Evolutionary conservation across 2,113 vertebrate genomes (phyloP).

Genomic region (Mustelus asterias): DNA sequence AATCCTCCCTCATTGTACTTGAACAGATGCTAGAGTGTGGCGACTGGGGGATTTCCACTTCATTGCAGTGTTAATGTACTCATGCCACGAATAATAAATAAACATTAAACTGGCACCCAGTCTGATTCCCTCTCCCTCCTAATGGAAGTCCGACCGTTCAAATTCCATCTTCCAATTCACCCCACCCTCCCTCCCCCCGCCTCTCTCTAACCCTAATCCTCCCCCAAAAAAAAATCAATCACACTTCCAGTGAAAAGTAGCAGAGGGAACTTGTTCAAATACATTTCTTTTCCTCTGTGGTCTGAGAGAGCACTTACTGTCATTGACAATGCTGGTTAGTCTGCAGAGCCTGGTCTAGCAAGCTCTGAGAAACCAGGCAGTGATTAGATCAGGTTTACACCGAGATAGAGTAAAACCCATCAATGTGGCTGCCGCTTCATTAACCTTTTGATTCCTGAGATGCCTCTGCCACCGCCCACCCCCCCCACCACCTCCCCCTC

Average conservation of each 20-base stretch:
- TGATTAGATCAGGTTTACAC: background rate
- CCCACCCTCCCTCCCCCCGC: background rate
- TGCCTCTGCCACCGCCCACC: background rate
- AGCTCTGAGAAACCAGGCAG: background rate
- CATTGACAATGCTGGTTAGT: background rate
- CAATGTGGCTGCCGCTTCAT: background rate
- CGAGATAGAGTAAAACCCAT: background rate
- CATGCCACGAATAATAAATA: too few relatives aligned
- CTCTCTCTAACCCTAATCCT: too few relatives aligned
- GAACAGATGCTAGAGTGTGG: too few relatives aligned
- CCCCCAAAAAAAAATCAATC: background rate
- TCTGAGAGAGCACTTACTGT: background rate
- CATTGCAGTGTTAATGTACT: too few relatives aligned
- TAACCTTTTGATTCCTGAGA: background rate
- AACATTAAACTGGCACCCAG: too few relatives aligned
- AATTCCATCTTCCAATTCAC: too few relatives aligned
- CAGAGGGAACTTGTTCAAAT: background rate
- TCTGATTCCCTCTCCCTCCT: too few relatives aligned
- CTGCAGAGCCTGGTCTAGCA: too few relatives aligned
- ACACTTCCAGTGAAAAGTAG: background rate
- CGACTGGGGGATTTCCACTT: too few relatives aligned
- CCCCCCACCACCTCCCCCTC: too few relatives aligned
- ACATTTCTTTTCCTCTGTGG: background rate
- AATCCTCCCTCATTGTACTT: too few relatives aligned
- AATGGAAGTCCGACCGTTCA: background rate